Percentiles rank a stretch among this genome's conserved stretches.
These are phyloP conservation scores for Caloenas nicobarica DNA, from an alignment of 2,113 vertebrate genomes.

Conservation along the genomic window DNA sequence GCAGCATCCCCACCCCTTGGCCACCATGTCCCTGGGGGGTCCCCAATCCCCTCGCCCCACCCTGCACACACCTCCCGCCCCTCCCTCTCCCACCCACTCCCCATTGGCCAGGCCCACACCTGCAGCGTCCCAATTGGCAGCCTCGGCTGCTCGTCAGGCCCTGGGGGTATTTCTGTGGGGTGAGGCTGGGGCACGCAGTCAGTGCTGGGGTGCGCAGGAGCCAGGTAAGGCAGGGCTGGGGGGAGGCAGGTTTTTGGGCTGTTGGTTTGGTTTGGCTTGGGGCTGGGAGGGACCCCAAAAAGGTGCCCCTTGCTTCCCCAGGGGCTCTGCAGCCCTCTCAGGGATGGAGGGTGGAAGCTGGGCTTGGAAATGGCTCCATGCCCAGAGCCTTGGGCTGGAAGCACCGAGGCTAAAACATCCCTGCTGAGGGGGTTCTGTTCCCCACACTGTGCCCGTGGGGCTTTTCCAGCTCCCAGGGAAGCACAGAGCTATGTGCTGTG, in stretches of 20 bases:
- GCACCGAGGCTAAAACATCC: accelerated
- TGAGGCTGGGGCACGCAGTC: too few species aligned
- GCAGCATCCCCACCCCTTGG: background rate
- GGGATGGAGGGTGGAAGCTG: background rate
- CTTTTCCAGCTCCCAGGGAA: background rate
- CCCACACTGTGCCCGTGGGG: accelerated
- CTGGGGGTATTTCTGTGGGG: background rate
- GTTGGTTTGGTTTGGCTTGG: accelerated
- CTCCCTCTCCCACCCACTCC: accelerated
- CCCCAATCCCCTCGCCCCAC: background rate
- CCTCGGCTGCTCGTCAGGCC: background rate
- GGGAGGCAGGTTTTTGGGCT: accelerated
- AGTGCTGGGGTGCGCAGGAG: accelerated
- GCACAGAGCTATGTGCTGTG: background rate
- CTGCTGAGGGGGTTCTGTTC: background rate
- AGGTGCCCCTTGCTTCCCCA: background rate
- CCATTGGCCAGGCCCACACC: background rate
- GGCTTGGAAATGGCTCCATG: accelerated
- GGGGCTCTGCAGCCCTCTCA: background rate
- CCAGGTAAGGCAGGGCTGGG: background rate
- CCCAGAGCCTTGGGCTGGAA: background rate
- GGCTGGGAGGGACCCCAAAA: accelerated
- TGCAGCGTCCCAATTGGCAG: background rate
- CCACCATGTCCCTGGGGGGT: background rate
- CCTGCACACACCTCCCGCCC: background rate